Base-by-base conservation (phyloP, 2,888 invertebrate species). In the Acleris laterana region DNA sequence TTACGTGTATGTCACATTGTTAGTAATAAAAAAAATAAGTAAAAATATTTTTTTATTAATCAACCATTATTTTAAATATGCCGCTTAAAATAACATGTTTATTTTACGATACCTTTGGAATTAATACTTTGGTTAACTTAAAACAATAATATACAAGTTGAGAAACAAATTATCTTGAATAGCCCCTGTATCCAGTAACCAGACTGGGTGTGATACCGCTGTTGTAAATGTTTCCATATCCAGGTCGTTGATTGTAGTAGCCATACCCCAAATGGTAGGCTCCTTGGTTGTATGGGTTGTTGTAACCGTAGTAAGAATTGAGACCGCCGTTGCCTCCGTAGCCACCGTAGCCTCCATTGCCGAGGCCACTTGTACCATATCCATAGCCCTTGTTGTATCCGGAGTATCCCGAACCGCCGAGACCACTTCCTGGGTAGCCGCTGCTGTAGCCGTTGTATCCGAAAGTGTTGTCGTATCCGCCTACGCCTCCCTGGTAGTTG, bases 301-400 rank as follows among this genome's bases (percentile, higher is more conserved):
- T 93, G 79, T 95, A 94, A 7, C 95, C 95, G 53, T 88, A 90
- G 76, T 95, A 95, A 42, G 94, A 94, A 58, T 80, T 87, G 0
- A 94, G 78, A 22, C 94, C 94, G 44, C 94, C 94, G 80, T 94
- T 94, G 73, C 95, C 95, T 63, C 94, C 92, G 70, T 93, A 94
- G 2, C 95, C 94, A 1, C 94, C 94, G 72, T 94, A 94, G 4
- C 71, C 75, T 62, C 68, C 70, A 60, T 71, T 72, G 19, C 49
- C 42, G 55, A 55, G 16, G n/a, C 57, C 57, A 9, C 44, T 46
- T n/a, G 46, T 20, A 22, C 72, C 69, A 16, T 68, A 69, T 16
- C 70, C 70, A 25, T 66, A 64, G n/a, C 70, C 69, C 11, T 59
- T 63, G 16, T 67, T 67, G 25, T 44, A 44, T 13, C 57, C 44